Conservation (phyloP, 2,113 vertebrate species). For the human (Homo sapiens) region DNA sequence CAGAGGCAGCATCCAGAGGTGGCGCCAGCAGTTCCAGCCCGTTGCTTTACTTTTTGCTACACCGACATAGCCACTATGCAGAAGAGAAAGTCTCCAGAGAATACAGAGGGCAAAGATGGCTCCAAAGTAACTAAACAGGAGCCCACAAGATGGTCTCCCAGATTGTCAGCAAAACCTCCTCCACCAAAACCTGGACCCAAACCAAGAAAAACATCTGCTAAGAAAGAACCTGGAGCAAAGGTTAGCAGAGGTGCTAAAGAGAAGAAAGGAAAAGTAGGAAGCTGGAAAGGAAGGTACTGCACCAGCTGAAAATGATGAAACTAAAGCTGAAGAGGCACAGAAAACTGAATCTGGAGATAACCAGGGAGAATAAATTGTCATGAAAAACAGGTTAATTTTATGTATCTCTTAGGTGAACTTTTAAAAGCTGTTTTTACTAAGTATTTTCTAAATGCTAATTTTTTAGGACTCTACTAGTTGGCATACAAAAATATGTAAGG, state of each 20-base stretch:
- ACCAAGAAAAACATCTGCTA: no score
- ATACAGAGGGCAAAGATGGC: no score
- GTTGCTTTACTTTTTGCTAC: no score
- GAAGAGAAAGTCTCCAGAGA: no score
- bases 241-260: constrained; percentile 93
- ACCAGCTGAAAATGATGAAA: constrained; percentile 94
- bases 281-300: constrained; percentile 88
- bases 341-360: constrained; percentile 92
- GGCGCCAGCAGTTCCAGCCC: no score
- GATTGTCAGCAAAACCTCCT: no score
- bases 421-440: constrained; percentile 98
- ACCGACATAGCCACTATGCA: no score
- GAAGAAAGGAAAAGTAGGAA: constrained; percentile 91
- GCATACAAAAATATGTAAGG: constrained; percentile 87
- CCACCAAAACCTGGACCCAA: no score
- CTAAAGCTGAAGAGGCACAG: constrained; percentile 94
- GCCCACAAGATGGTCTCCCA: no score
- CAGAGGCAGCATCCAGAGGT: no score
- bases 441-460: constrained; percentile 99
- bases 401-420: constrained; percentile 92
- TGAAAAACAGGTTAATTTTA: constrained; percentile 88
- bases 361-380: constrained; percentile 89
- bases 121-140: no score
- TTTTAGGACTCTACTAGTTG: constrained; percentile 96
- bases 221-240: constrained; percentile 94